Evolutionary conservation across 2,113 vertebrate species (phyloP).

Genomic region (Microcebus tavaratra): DNA sequence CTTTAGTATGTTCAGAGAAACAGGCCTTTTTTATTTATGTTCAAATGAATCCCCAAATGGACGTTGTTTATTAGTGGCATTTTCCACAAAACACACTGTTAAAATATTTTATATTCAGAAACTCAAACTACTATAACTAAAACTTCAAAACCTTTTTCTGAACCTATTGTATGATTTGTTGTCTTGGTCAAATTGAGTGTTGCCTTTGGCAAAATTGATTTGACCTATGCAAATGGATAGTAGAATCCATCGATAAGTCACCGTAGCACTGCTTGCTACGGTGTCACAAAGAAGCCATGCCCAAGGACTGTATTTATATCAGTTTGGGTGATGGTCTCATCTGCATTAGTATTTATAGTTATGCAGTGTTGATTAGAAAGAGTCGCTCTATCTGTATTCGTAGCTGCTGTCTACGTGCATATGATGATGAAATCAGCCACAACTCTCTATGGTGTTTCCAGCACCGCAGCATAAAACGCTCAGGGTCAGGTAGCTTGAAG

Average conservation of each 20-base stretch:
- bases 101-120: constrained; percentile 14
- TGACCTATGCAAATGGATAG: background rate
- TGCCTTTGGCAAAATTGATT: background rate
- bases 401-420: background rate
- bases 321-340: background rate
- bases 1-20: background rate
- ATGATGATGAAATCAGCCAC: background rate
- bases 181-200: background rate
- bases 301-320: background rate
- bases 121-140: background rate
- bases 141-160: constrained; percentile 9
- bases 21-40: background rate
- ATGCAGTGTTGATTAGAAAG: background rate
- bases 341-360: background rate
- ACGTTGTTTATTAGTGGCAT: background rate
- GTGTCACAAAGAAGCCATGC: background rate
- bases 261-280: too few relatives aligned
- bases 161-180: background rate
- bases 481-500: background rate
- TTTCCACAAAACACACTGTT: background rate
- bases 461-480: background rate
- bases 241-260: background rate
- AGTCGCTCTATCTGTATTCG: background rate
- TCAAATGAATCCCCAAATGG: background rate
- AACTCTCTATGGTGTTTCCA: background rate